phyloP scores from a whole-genome alignment of 2,888 invertebrate genomes.

The Doris montereyensis region DNA sequence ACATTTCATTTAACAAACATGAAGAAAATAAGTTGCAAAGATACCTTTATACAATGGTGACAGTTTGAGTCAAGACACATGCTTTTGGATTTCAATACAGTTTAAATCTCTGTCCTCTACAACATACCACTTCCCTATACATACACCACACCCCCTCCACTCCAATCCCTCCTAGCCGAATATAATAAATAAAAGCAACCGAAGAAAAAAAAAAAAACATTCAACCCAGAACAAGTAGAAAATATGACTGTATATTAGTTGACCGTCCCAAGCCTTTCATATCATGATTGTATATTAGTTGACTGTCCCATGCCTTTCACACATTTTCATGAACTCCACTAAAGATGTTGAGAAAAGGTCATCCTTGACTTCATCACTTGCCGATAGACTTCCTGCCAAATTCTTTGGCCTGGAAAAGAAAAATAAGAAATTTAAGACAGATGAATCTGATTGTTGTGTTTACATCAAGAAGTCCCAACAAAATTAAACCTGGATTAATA shows the following conservation, averaged over 20 bases:
- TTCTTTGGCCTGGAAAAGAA: constrained; percentile 66
- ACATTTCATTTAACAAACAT: no score
- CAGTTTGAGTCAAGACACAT: no score
- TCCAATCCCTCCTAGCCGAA: no score
- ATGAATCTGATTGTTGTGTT: not conserved
- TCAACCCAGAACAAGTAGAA: not conserved
- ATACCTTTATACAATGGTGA: no score
- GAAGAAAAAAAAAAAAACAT: no score
- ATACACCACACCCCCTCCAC: no score
- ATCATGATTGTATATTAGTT: not conserved
- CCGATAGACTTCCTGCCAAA: constrained; percentile 68
- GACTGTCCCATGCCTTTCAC: constrained; percentile 47
- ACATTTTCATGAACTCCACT: constrained; percentile 68
- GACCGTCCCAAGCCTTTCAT: not conserved
- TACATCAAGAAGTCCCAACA: not conserved
- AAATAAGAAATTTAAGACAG: not conserved
- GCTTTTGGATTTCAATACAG: no score
- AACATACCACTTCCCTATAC: no score
- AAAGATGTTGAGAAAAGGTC: constrained; percentile 64
- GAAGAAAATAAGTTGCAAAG: no score
- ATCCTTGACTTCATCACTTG: constrained; percentile 64
- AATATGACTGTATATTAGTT: not conserved
- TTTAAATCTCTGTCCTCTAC: no score
- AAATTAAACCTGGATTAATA: no score
- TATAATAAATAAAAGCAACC: no score